Base-by-base conservation (phyloP, 1,140 invertebrate species). In the Megalopta genalis region DNA sequence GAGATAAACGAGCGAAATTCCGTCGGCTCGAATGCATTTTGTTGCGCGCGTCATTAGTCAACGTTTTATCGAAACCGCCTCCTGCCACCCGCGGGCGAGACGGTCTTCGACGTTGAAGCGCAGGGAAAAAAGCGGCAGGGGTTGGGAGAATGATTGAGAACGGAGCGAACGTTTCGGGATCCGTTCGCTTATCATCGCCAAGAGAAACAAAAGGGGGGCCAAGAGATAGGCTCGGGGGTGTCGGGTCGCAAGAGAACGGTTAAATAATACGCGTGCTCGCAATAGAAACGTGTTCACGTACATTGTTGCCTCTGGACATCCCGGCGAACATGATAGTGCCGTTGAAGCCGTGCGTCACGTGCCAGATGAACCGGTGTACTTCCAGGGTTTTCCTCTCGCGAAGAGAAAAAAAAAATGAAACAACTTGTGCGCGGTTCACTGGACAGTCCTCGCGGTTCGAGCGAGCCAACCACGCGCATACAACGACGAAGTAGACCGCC, bases 261-360 rank as follows among this genome's bases (percentile, higher is more conserved):
- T 5, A 23, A 37, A 69, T 46, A 69, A 63, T 71, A 27, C 75
- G 21, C 46, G 46, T 42, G 68, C 25, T 64, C 57, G 59, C 32
- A 64, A 78, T 72, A 78, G 62, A 72, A 78, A 72, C 76, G 68
- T 78, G 76, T 78, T 85, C 83, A 90, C 90, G 52, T 90, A 91
- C 90, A 90, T 91, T 83, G 73, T 87, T 86, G 80, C 83, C 77
- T 63, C 77, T 86, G 86, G 83, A 86, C 82, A 89, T 86, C 82
- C 85, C 88, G 87, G 77, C 64, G 73, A 81, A 78, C 88, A 90
- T 89, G 83, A 83, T 89, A 84, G 86, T 80, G 76, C 70, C 80
- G 65, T 52, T 85, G 71, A 71, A 70, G 59, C 27, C 70, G 72
- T 83, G 32, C 32, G 78, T 89, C 85, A 88, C 86, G 85, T 87